Conservation (phyloP, 2,113 vertebrate genomes). For the Spea bombifrons region DNA sequence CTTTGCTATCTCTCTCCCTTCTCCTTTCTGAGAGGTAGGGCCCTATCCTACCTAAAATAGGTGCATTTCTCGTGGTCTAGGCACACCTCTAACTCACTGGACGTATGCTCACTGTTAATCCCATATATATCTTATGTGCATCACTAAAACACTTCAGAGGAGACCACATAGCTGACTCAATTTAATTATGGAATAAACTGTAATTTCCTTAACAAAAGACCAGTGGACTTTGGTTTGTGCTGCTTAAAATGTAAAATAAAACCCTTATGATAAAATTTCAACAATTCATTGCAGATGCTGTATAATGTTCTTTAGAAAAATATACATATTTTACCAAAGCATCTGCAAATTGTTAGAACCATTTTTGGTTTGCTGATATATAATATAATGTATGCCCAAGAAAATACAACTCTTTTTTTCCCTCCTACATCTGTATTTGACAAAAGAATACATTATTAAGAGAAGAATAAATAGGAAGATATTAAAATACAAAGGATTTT, state of each 20-base stretch:
- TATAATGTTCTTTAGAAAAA: slow-evolving; percentile 27
- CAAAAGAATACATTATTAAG: background rate
- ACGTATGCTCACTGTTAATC: no score
- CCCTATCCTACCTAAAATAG: no score
- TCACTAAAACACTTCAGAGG: background rate
- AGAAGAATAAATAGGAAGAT: slow-evolving; percentile 27
- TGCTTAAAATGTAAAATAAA: slow-evolving; percentile 7
- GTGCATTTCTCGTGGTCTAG: no score
- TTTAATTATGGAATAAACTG: slow-evolving; percentile 15
- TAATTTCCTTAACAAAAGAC: slow-evolving; percentile 24
- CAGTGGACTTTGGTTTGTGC: background rate
- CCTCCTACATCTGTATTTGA: background rate
- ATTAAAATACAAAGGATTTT: background rate
- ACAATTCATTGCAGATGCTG: slow-evolving; percentile 37
- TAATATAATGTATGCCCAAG: slow-evolving; percentile 18
- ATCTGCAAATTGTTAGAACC: slow-evolving; percentile 37
- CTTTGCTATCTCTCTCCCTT: no score
- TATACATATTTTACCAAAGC: slow-evolving; percentile 24
- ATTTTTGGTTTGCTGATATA: slow-evolving; percentile 21
- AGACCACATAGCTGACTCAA: background rate
- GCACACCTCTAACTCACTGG: no score
- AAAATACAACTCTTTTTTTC: slow-evolving; percentile 1
- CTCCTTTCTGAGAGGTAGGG: no score
- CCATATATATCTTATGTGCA: no score
- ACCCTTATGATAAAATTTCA: slow-evolving; percentile 1